These are phyloP conservation scores for Aselliscus stoliczkanus DNA, from an alignment of 2,797 vertebrate species.

Conservation along the genomic window DNA sequence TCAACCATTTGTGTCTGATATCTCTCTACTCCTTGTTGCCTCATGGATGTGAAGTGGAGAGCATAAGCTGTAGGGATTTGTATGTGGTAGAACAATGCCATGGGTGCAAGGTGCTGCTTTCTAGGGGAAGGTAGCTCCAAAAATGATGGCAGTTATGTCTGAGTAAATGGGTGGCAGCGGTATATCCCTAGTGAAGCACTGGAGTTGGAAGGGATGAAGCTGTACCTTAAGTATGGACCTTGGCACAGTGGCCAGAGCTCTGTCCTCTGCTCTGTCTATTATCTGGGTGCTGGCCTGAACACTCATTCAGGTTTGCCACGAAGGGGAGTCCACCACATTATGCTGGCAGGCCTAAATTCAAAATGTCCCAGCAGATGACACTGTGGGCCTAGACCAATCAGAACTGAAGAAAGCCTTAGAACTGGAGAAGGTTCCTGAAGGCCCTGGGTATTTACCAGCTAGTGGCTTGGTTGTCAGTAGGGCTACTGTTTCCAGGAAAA, in stretches of 20 bases:
- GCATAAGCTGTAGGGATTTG: background rate
- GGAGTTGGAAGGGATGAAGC: background rate
- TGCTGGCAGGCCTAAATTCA: background rate
- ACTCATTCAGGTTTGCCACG: background rate
- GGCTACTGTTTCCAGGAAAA: background rate
- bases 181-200: background rate
- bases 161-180: background rate
- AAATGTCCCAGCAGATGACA: background rate
- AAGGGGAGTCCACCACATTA: background rate
- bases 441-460: background rate
- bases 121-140: background rate
- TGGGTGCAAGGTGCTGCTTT: background rate
- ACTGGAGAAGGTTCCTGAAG: background rate
- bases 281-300: background rate
- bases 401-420: background rate
- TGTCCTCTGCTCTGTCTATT: background rate
- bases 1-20: background rate
- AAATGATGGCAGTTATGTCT: background rate
- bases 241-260: fast-evolving
- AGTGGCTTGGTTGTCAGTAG: background rate
- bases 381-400: background rate
- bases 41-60: background rate
- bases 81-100: background rate
- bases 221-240: background rate
- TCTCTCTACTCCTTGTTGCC: background rate